Evolutionary conservation across 2,888 invertebrate species (phyloP), one percentile per base, ranked within the genome.

Genomic region (Acanthosepion pharaonis): DNA sequence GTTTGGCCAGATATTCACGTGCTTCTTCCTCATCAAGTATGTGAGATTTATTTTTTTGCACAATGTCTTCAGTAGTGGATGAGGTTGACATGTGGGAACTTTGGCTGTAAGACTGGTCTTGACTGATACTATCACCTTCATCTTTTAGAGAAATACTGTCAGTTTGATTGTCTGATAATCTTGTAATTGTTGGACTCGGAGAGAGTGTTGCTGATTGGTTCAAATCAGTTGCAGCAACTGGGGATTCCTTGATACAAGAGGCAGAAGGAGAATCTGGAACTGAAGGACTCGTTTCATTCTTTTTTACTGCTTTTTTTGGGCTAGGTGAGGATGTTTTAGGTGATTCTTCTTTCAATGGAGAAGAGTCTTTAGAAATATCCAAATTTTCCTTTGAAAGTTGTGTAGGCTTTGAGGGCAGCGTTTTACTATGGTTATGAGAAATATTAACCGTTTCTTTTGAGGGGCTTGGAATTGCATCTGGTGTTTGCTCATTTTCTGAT

Each of bases 1-100:
- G 98, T 96, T 98, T 98, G 42, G 98, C 98, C 94, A 98, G 97
- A 97, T 98, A 98, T 96, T 98, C 98, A 96, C 98, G 98, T 8
- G 98, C 98, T 93, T 98, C 98, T 97, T 98, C 98, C 55, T 98
- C 98, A 97, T 98, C 98, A n/a, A 98, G 98, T 97, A 98, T 98
- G 95, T 94, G 94, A 55, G 94, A 94, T 20, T 51, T 92, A 53
- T 28, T 28, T 94, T 94, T 53, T 94, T 48, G 48, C 9, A 92
- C 49, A 5, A 92, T 92, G 51, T 92, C 51, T 48, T 92, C 92
- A 25, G 51, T 92, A 23, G 49, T 48, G 15, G 51, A 48, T 8
- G 92, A 49, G 9, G 92, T 49, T 48, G 92, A 92, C 25, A 33
- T 25, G 18, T 42, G 92, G 5, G 92, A 92, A 92, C 42, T 48